Evolutionary conservation across 2,888 invertebrate genomes (phyloP).

Genomic region (Andrena camellia): DNA sequence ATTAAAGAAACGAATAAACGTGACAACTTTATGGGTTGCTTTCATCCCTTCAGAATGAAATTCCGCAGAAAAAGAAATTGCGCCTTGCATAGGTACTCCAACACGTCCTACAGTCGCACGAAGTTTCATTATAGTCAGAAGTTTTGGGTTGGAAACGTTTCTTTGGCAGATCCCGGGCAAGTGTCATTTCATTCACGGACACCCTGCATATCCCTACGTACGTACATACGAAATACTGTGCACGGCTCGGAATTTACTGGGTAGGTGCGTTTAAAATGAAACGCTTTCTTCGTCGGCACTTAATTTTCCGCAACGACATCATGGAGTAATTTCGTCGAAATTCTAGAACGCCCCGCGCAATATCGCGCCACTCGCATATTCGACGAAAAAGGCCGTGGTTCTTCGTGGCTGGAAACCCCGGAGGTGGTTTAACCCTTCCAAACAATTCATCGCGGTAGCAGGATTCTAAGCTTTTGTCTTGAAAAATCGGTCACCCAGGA

Average conservation of each 20-base stretch:
- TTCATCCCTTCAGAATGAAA: too few species aligned
- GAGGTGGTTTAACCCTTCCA: slow-evolving; percentile 25
- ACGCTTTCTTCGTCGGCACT: slow-evolving; percentile 37
- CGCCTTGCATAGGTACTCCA: too few species aligned
- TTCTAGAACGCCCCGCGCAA: slow-evolving; percentile 7
- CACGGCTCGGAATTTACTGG: slow-evolving; percentile 12
- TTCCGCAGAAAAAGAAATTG: too few species aligned
- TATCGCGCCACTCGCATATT: slow-evolving; percentile 9
- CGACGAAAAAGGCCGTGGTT: neutral
- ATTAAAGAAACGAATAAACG: too few species aligned
- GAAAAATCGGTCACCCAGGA: slow-evolving; percentile 7
- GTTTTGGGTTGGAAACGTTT: too few species aligned
- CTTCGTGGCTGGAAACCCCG: neutral
- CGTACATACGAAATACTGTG: neutral
- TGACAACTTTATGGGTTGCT: too few species aligned
- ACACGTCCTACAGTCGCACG: too few species aligned
- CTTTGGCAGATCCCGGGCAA: too few species aligned
- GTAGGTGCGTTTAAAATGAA: slow-evolving; percentile 32
- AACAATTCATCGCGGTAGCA: slow-evolving; percentile 15
- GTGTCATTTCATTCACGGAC: too few species aligned
- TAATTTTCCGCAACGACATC: slow-evolving; percentile 48
- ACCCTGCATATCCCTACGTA: too few species aligned
- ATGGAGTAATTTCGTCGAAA: slow-evolving; percentile 1
- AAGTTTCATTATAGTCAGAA: too few species aligned
- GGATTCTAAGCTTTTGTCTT: neutral